Percentiles rank a stretch among this genome's conserved stretches.
Evolutionary conservation across 2,888 invertebrate genomes (phyloP).

Genomic region (Metopia argyrocephala): DNA sequence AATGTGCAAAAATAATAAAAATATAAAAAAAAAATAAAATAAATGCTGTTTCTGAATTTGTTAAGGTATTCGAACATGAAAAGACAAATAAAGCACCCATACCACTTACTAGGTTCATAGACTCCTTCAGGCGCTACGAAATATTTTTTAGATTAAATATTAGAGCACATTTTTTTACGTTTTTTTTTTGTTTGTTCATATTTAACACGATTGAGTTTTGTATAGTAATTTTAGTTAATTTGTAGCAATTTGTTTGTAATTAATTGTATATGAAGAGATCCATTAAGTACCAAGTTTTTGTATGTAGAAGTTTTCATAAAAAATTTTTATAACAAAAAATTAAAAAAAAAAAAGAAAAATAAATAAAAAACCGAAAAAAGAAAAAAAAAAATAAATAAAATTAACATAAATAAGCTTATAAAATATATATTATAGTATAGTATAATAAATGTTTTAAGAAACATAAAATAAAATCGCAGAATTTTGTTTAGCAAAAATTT

Average conservation of each 20-base stretch:
- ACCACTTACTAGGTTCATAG: constrained; percentile 79
- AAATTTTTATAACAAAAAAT: constrained; percentile 63
- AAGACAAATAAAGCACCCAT: constrained; percentile 78
- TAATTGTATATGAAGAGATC: constrained; percentile 51
- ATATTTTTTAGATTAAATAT: constrained; percentile 62
- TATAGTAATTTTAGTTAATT: constrained; percentile 46
- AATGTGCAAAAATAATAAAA: constrained; percentile 28
- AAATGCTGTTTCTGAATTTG: too few relatives aligned
- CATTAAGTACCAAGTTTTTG: constrained; percentile 56
- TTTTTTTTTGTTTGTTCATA: constrained; percentile 42
- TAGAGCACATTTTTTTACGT: constrained; percentile 59
- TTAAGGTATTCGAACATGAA: constrained; percentile 11
- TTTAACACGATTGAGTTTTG: constrained; percentile 10
- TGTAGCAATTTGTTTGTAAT: constrained; percentile 45
- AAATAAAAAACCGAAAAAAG: constrained; percentile 54
- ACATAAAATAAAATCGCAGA: constrained; percentile 20
- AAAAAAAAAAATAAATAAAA: constrained; percentile 61
- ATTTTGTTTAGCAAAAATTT: constrained; percentile 48
- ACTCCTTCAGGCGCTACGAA: constrained; percentile 77
- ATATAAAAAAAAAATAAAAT: constrained; percentile 58
- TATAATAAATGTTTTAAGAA: constrained; percentile 58
- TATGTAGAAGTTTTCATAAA: constrained; percentile 58
- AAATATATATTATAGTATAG: constrained; percentile 40
- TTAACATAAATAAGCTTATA: constrained; percentile 59
- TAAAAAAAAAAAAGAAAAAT: constrained; percentile 41